Base-by-base conservation (phyloP, 2,797 vertebrate genomes). In the Hafferia zeledoni region DNA sequence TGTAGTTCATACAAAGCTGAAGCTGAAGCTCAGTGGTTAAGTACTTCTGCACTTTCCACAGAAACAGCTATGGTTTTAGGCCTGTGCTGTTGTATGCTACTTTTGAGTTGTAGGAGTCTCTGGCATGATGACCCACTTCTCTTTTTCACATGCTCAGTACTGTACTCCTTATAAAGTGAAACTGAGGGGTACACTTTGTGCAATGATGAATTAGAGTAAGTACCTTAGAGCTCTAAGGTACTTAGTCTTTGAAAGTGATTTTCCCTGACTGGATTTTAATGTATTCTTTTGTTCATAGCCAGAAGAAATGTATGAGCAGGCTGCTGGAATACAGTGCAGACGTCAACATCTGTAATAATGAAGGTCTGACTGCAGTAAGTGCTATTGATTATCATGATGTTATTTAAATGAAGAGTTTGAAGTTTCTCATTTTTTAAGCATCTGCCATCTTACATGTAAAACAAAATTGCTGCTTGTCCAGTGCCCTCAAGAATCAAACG, bases 221-320 rank as follows among this genome's bases (percentile, higher is more conserved):
- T 30, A 39, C 37, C 37, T 39, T 39, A 49, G 43, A 59, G 4
- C 35, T 71, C 41, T 77, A 12, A 67, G 49, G 39, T 49, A 65
- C 12, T 76, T 79, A 30, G 47, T 39, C 64, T 44, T 93, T 6
- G 15, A 90, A 31, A 90, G 56, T 94, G 4, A 31, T 75, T 95
- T 92, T 86, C 3, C 10, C 8, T 72, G 65, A 4, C 23, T 92
- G 23, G 2, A 7, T 86, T 94, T 89, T 87, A 78, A 70, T 93
- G 27, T 84, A 5, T 85, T 94, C 7, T 94, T 90, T 89, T 94
- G 57, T 95, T 93, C 97, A 68, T 97, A 99, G 99, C 74, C 99
- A 99, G 97, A 99, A 99, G 98, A 99, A 99, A 97, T 99, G 99
- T 91, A 99, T 99, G 99, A 99, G 99, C 87, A 99, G 98, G 96